These are phyloP conservation scores for Zaprionus obscuricornis DNA, from an alignment of 2,888 invertebrate species.

Conservation along the genomic window DNA sequence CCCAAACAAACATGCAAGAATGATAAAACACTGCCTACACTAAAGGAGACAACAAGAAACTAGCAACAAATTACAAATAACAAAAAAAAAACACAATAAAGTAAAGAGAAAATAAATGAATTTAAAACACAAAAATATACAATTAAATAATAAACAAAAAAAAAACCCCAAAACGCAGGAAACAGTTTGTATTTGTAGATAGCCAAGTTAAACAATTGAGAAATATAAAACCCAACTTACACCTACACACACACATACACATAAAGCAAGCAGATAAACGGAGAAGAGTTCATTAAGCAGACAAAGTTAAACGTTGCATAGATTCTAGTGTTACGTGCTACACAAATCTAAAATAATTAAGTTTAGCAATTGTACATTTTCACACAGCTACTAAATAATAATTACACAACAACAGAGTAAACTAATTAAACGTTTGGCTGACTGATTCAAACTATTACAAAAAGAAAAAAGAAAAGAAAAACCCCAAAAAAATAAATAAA, in stretches of 20 bases:
- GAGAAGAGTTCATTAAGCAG: conserved; percentile 22
- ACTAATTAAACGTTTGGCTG: conserved; percentile 44
- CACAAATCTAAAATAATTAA: conserved; percentile 35
- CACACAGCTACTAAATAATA: neutral
- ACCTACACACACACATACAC: conserved; percentile 9
- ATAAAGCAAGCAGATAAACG: conserved; percentile 10
- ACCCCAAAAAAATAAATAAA: conserved; percentile 15
- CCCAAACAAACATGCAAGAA: conserved; percentile 41
- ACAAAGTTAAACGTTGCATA: conserved; percentile 20
- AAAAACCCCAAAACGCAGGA: conserved; percentile 20
- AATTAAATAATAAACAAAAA: conserved; percentile 14
- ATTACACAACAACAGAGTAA: conserved; percentile 9
- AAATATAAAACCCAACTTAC: conserved; percentile 13
- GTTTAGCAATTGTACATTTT: conserved; percentile 48
- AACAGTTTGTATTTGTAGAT: conserved; percentile 66
- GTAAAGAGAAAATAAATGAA: conserved; percentile 72
- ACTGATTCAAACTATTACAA: conserved; percentile 21
- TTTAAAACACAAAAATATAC: conserved; percentile 49
- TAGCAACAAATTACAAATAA: conserved; percentile 68
- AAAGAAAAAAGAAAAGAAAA: conserved; percentile 15
- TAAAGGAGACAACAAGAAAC: conserved; percentile 43
- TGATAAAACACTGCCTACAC: conserved; percentile 69
- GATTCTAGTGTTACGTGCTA: conserved; percentile 34
- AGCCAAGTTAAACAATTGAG: conserved; percentile 70
- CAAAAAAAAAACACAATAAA: conserved; percentile 50